Evolutionary conservation across 2,888 invertebrate genomes (phyloP).

Genomic region (Eumacrocentrus americanus): DNA sequence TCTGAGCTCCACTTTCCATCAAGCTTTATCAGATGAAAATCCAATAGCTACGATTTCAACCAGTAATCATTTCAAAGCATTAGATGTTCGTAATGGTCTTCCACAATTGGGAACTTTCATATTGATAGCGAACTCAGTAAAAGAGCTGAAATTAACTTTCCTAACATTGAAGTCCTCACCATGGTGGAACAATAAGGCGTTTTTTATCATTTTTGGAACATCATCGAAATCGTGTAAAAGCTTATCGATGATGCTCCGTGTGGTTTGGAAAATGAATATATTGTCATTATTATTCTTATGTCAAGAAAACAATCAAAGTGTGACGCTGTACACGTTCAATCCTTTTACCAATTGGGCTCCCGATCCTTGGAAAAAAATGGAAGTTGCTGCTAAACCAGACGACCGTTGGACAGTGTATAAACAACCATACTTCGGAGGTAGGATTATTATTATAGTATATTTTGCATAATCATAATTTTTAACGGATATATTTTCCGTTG

Average conservation of each 20-base stretch:
- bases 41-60: too few species aligned
- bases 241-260: neutral
- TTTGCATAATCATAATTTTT: too few species aligned
- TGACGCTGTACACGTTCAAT: neutral
- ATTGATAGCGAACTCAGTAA: too few species aligned
- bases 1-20: too few species aligned
- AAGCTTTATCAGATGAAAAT: too few species aligned
- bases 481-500: neutral
- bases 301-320: neutral
- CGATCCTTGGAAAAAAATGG: neutral
- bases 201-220: neutral
- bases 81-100: too few species aligned
- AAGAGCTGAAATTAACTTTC: too few species aligned
- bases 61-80: too few species aligned
- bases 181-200: neutral
- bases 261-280: conserved; percentile 16
- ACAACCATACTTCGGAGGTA: neutral
- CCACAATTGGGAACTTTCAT: too few species aligned
- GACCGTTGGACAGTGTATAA: neutral
- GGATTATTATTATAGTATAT: too few species aligned
- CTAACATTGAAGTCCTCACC: too few species aligned
- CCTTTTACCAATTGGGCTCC: neutral
- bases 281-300: neutral
- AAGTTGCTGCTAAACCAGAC: neutral
- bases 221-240: neutral